These are phyloP conservation scores for Homalodisca vitripennis DNA, from an alignment of 1,140 invertebrate species.

Conservation along the genomic window DNA sequence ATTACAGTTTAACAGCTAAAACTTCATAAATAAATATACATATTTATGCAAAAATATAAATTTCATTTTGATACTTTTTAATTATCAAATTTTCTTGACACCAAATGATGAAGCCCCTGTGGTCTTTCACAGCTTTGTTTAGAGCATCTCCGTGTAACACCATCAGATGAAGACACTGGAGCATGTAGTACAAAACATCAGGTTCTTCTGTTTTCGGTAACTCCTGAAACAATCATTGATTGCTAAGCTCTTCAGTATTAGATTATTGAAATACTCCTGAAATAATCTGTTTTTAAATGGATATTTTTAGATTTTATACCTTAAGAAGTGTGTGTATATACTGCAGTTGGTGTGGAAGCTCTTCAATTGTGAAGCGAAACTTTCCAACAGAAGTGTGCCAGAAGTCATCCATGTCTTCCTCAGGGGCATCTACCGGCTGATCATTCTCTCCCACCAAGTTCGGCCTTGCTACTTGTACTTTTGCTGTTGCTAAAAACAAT, in stretches of 20 bases:
- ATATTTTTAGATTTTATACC: conserved; percentile 52
- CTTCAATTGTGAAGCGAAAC: conserved; percentile 88
- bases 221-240: conserved; percentile 56
- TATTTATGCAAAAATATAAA: background rate
- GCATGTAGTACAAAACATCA: conserved; percentile 90
- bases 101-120: conserved; percentile 95
- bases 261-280: background rate
- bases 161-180: conserved; percentile 89
- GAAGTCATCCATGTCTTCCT: conserved; percentile 75
- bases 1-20: background rate
- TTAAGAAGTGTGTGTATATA: conserved; percentile 88
- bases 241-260: background rate
- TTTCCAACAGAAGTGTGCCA: conserved; percentile 92
- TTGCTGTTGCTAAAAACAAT: conserved; percentile 54
- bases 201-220: conserved; percentile 80
- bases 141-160: conserved; percentile 93
- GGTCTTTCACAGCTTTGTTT: conserved; percentile 81
- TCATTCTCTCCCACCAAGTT: conserved; percentile 69
- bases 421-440: conserved; percentile 60
- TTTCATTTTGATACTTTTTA: conserved; percentile 79
- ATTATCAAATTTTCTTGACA: conserved; percentile 95
- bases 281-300: background rate
- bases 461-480: conserved; percentile 62
- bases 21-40: background rate
- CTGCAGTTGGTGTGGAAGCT: conserved; percentile 88